Conservation (phyloP, 2,888 invertebrate species). For the Microchrysa polita region DNA sequence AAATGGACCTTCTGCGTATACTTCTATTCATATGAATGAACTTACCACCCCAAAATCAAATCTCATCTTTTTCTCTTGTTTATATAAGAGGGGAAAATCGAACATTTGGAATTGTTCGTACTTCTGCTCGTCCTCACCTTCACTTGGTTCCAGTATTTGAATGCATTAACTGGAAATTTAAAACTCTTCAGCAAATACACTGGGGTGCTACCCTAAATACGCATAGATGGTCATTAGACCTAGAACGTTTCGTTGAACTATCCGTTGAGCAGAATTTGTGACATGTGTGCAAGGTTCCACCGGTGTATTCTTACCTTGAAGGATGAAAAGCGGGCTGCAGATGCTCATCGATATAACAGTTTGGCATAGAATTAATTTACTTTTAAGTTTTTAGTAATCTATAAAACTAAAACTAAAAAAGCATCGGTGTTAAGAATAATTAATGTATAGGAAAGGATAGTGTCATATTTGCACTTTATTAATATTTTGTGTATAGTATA, state of each 20-base stretch:
- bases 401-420: no score
- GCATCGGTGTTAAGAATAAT: no score
- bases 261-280: slow-evolving; percentile 29
- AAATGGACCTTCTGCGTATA: no score
- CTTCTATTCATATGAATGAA: no score
- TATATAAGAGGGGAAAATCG: not conserved
- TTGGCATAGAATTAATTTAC: not conserved
- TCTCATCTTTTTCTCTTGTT: slow-evolving; percentile 4
- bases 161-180: slow-evolving; percentile 43
- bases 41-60: not conserved
- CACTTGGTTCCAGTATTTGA: slow-evolving; percentile 8
- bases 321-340: not conserved
- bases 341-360: not conserved
- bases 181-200: slow-evolving; percentile 43
- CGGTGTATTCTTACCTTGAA: slow-evolving; percentile 39
- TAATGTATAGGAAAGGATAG: no score
- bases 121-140: slow-evolving; percentile 1
- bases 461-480: no score
- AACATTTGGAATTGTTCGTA: not conserved
- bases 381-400: no score
- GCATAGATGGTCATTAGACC: slow-evolving; percentile 33
- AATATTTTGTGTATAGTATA: no score
- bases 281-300: slow-evolving; percentile 41
- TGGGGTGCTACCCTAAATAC: slow-evolving; percentile 20
- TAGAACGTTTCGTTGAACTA: slow-evolving; percentile 18